These are phyloP conservation scores for Neelides folsomi DNA, from an alignment of 2,888 invertebrate genomes.

Conservation along the genomic window DNA sequence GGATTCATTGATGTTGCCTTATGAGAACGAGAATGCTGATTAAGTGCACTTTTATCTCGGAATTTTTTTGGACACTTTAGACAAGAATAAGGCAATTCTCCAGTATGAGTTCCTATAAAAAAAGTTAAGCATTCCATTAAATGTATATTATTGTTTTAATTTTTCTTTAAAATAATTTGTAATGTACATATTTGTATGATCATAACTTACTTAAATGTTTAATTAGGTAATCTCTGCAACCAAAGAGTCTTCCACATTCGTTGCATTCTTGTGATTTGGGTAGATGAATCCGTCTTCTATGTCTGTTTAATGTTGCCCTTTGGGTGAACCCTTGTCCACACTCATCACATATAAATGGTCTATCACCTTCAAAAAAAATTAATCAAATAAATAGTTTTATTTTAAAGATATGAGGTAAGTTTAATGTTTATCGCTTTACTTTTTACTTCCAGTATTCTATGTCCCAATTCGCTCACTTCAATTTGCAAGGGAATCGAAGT, in stretches of 20 bases:
- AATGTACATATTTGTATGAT: too few species aligned
- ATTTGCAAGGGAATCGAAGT: too few species aligned
- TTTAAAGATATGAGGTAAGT: too few species aligned
- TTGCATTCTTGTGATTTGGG: conserved; percentile 31
- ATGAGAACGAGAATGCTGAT: conserved; percentile 29
- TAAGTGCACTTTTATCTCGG: conserved; percentile 29
- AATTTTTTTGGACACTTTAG: conserved; percentile 28
- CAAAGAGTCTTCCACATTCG: conserved; percentile 29
- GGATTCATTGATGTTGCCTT: conserved; percentile 12
- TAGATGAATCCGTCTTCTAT: conserved; percentile 28
- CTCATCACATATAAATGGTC: conserved; percentile 27
- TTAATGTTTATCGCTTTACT: too few species aligned
- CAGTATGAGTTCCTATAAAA: conserved; percentile 15
- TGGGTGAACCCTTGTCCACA: conserved; percentile 29
- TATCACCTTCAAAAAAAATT: conserved; percentile 15
- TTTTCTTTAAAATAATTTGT: too few species aligned
- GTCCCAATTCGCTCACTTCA: too few species aligned
- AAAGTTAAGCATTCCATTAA: too few species aligned
- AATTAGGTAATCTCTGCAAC: conserved; percentile 26
- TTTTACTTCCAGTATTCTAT: too few species aligned
- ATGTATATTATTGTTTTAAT: too few species aligned
- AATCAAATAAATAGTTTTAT: too few species aligned
- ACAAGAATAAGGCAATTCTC: conserved; percentile 28
- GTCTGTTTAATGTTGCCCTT: conserved; percentile 28
- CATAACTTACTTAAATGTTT: conserved; percentile 23